Base-by-base conservation (phyloP, 2,888 invertebrate genomes). In the Orthosia gothica region DNA sequence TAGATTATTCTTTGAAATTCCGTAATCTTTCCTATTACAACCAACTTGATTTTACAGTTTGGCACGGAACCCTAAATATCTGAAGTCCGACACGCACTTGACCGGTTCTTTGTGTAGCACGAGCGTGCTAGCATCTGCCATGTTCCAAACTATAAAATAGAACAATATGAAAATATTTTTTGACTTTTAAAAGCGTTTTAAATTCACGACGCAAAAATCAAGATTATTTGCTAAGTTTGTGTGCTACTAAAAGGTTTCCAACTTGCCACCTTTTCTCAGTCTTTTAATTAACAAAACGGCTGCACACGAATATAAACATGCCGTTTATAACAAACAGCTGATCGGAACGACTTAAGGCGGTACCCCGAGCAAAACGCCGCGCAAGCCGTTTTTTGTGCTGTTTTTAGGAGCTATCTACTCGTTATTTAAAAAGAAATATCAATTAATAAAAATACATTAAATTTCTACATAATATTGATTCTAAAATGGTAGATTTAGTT, bases 311-410 rank as follows among this genome's bases (percentile, higher is more conserved):
- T 11, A 20, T 5, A 70, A 73, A 67, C 67, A 65, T 65, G 16
- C 45, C 15, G 57, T 54, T 66, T 47, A 20, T 40, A 59, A 47
- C 2, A 18, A 67, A 74, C 81, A 78, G 82, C 79, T 81, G 81
- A 78, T 76, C 54, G 23, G 4, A 58, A 69, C 61, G 23, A 49
- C 16, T 11, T 18, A n/a, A n/a, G n/a, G n/a, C n/a, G n/a, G n/a
- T n/a, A n/a, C n/a, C n/a, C n/a, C n/a, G n/a, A n/a, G n/a, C n/a
- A n/a, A n/a, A n/a, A n/a, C n/a, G n/a, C n/a, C n/a, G n/a, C n/a
- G n/a, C n/a, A n/a, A n/a, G n/a, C n/a, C n/a, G n/a, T n/a, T n/a
- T n/a, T n/a, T n/a, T n/a, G n/a, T n/a, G n/a, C n/a, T n/a, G n/a
- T n/a, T n/a, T n/a, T n/a, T n/a, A n/a, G n/a, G n/a, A n/a, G n/a